Base-by-base conservation (phyloP, 2,113 vertebrate genomes). In the Bufo bufo region DNA sequence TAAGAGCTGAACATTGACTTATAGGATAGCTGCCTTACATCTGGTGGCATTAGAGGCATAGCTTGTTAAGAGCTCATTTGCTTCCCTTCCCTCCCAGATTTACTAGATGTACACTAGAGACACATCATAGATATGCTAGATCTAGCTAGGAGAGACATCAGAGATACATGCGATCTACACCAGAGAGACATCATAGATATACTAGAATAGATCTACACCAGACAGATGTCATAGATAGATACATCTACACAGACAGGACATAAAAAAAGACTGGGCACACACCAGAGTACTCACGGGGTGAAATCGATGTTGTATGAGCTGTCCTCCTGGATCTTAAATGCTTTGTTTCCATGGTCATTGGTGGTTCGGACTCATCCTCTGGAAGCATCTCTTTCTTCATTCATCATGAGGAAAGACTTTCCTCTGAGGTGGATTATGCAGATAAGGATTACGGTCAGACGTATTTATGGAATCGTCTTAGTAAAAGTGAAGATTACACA, bases 381-480 rank as follows among this genome's bases (percentile, higher is more conserved):
- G 52, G 52, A 33, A 33, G 33, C 33, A 33, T 33, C 33, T 33
- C 33, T 33, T 33, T 5, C 6, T 14, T 14, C 33, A 1, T 5
- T 33, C 65, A 8, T 66, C n/a, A 11, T 16, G 58, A 66, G 20
- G 63, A 11, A 33, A 71, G n/a, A 3, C 12, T 71, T 23, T 20
- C n/a, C 77, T 23, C 45, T 54, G 0, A 33, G 14, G 54, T 49
- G 59, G 86, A 81, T 87, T 87, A 74, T 13, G 59, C 19, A 77
- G 47, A 49, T 6, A 9, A 23, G 65, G 86, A 87, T 87, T 87
- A 82, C 74, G 86, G 86, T 81, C 78, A 82, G n/a, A 43, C 3
- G 65, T 23, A 81, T 71, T 72, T 81, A 45, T 72, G 6, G 49
- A 71, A 82, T 49, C 63, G 63, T 74, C 52, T 87, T 87, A 87